These are phyloP conservation scores for Hipparchia semele DNA, from an alignment of 2,888 invertebrate genomes.

Conservation along the genomic window DNA sequence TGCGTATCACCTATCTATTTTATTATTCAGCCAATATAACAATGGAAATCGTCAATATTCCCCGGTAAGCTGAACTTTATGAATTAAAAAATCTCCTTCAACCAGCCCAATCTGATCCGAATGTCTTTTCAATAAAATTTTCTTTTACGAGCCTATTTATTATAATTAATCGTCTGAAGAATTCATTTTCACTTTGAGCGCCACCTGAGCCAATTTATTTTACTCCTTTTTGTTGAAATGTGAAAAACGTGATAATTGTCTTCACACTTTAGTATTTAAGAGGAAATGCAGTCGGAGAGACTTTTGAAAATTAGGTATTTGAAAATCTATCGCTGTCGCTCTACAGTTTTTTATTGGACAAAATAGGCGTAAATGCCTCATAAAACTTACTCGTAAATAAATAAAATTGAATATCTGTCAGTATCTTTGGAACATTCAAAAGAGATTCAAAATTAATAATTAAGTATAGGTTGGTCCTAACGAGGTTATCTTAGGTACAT, in stretches of 20 bases:
- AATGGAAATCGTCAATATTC: background rate
- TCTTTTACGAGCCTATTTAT: constrained; percentile 15
- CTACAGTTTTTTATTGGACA: too few species aligned
- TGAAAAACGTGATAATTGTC: background rate
- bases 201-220: constrained; percentile 3
- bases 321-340: background rate
- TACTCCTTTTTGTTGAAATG: background rate
- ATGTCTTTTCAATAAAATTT: background rate
- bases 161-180: constrained; percentile 7
- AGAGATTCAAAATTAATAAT: too few species aligned
- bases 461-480: too few species aligned
- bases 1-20: constrained; percentile 7
- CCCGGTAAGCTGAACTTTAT: background rate
- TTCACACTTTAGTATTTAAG: background rate
- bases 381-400: too few species aligned
- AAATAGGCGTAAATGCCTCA: too few species aligned
- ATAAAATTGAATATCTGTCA: too few species aligned
- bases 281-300: too few species aligned
- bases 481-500: too few species aligned
- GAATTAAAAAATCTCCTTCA: constrained; percentile 3
- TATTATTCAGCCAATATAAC: background rate
- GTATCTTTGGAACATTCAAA: too few species aligned
- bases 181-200: background rate
- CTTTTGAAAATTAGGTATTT: too few species aligned
- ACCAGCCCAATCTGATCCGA: background rate